Base-by-base conservation (phyloP, 2,797 vertebrate species). In the Acanthurus lineatus region DNA sequence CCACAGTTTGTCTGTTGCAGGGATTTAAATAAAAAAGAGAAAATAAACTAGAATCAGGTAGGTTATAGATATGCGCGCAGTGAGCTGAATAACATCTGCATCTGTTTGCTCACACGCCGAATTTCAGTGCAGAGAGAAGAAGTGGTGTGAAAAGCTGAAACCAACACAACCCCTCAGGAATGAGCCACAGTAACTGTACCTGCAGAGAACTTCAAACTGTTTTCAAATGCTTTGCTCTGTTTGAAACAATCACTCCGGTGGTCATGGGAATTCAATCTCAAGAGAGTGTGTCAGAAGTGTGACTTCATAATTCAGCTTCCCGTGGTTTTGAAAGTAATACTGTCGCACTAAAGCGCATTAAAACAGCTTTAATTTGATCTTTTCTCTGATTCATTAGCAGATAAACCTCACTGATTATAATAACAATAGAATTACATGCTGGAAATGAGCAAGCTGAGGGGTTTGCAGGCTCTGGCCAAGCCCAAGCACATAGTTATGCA, bases 401-500 rank as follows among this genome's bases (percentile, higher is more conserved):
- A 83, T 64, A 56, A 28, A 14, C 32, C 60, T 40, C 11, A 45
- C 53, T 75, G 20, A 80, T 42, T 49, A 10, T n/a, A 52, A 38
- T 15, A 83, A 83, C 47, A 85, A 67, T 42, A 63, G 7, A 64
- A 52, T 49, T 20, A 48, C 45, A 47, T 57, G 47, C 77, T 38
- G 5, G 49, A 44, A 49, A 49, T 32, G 56, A 82, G 56, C 11
- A 42, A 44, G 38, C 19, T 32, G 35, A 65, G 35, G 47, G 56
- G 28, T 4, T 17, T 53, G 60, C 9, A 20, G 59, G 61, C 38
- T 49, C 56, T 73, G 60, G 49, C 80, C 62, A 60, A 32, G 38
- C 74, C 78, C 82, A 69, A 28, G 19, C 76, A 48, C 61, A 70
- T 63, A 67, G 47, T 77, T 69, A 70, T 68, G 70, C 54, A 81